These are phyloP conservation scores for Enchytraeus crypticus DNA, from an alignment of 2,888 invertebrate species.

Conservation along the genomic window DNA sequence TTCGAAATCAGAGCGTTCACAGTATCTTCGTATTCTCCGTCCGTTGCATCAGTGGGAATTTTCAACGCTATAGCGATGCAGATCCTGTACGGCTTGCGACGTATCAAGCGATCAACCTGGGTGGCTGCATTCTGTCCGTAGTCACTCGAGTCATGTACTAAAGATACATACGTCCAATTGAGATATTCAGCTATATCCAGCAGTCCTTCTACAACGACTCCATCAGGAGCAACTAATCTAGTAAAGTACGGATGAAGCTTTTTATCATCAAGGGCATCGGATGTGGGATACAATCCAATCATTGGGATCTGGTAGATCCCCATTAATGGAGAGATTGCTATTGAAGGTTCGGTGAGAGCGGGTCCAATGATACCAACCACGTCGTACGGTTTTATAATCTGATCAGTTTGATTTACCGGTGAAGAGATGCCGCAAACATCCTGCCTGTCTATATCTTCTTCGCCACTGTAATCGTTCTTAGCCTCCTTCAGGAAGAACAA, in stretches of 20 bases:
- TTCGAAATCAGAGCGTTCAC: not conserved
- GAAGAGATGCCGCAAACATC: too few species aligned
- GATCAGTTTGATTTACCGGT: not conserved
- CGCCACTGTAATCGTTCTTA: too few species aligned
- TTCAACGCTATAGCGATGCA: constrained; percentile 8
- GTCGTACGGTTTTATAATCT: not conserved
- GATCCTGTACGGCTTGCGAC: not conserved
- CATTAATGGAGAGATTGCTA: constrained; percentile 17
- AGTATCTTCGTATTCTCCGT: not conserved
- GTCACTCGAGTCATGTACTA: constrained; percentile 61
- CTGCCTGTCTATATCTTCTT: too few species aligned
- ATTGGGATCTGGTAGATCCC: constrained; percentile 54
- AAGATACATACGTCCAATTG: constrained; percentile 69
- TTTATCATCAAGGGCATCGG: constrained; percentile 36
- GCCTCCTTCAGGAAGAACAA: too few species aligned
- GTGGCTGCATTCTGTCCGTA: constrained; percentile 33
- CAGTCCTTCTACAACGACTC: constrained; percentile 31
- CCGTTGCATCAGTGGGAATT: not conserved
- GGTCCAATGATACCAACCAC: constrained; percentile 19
- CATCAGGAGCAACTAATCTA: constrained; percentile 35
- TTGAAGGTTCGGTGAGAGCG: constrained; percentile 3
- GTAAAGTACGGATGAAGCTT: constrained; percentile 32
- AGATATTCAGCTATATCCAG: constrained; percentile 30
- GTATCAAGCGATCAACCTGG: constrained; percentile 7
- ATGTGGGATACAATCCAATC: constrained; percentile 37